A percentile compares a stretch with the other conserved stretches of the same genome.
These are phyloP conservation scores for Neosalanx taihuensis DNA, from an alignment of 2,797 vertebrate species.

Conservation along the genomic window DNA sequence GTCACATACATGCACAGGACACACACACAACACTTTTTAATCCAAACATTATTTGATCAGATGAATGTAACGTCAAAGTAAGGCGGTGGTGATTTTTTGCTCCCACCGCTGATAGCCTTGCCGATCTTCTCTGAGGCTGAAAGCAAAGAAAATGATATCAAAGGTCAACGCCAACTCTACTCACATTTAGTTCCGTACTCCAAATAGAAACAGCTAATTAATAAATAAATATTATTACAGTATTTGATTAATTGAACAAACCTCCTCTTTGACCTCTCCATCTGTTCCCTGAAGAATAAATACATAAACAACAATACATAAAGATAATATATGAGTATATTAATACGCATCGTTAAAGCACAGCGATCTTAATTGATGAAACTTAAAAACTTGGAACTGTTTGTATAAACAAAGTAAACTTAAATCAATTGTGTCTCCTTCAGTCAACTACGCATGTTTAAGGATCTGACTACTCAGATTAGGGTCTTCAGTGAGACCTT, in stretches of 20 bases:
- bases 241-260: slow-evolving; percentile 42
- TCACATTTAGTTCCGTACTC: background rate
- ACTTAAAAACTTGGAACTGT: background rate
- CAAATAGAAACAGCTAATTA: no score
- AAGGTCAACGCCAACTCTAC: slow-evolving; percentile 6
- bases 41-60: background rate
- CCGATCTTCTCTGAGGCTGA: slow-evolving; percentile 83
- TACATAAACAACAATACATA: background rate
- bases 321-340: no score
- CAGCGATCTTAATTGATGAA: no score
- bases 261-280: slow-evolving; percentile 77
- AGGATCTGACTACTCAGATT: background rate
- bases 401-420: background rate
- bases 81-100: background rate
- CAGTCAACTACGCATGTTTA: background rate
- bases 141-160: slow-evolving; percentile 8
- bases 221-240: no score
- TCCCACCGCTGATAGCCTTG: slow-evolving; percentile 81
- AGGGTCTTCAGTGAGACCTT: background rate
- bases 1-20: background rate
- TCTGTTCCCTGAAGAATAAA: slow-evolving; percentile 64
- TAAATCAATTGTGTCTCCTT: background rate
- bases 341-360: background rate
- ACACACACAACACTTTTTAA: background rate
- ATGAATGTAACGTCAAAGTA: background rate